Evolutionary conservation across 2,797 vertebrate species (phyloP), one percentile per base, ranked within the genome.

Genomic region (Danio aesculapii): DNA sequence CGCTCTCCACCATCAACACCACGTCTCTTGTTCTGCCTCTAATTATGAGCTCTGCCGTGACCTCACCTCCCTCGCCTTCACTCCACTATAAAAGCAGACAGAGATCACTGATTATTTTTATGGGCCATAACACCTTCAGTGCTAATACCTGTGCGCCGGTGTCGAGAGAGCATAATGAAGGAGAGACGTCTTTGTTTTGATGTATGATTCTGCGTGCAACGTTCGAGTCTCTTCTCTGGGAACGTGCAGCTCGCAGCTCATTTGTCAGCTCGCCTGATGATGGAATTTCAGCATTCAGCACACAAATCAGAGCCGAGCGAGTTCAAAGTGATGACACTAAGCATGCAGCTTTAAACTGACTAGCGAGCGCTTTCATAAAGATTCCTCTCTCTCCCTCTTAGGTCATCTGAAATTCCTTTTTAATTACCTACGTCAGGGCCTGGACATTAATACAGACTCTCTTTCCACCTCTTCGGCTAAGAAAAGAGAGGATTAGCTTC

Each of bases 311-410:
- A 87, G 61, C 50, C 61, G 19, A 79, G 52, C 58, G 11, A 88
- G 87, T 92, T 92, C 88, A 92, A 91, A 93, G 87, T 43, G 62
- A 83, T 86, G 85, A 87, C 66, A 80, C 75, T 79, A 84, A 85
- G 85, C 84, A 81, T 82, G 88, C 78, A 50, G 76, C 83, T 90
- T 85, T 83, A 77, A 86, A 86, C 83, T 83, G 84, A 68, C 68
- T 85, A 75, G 81, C 58, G 75, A 55, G 30, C 12, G 57, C 76
- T 85, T 87, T 84, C 84, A 76, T 41, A 77, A 69, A 58, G 50
- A 74, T 73, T 66, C 75, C 39, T 82, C 61, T 84, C 66, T 53
- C 44, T 68, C 59, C 3, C 30, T 78, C 74, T 58, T 83, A 81
- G 70, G 74, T 82, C 73, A 81, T 81, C 75, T 86, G 85, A 88